Percentiles rank a stretch among this genome's conserved stretches.
Conservation (phyloP, 2,797 vertebrate species). For the Eutrigla gurnardus region DNA sequence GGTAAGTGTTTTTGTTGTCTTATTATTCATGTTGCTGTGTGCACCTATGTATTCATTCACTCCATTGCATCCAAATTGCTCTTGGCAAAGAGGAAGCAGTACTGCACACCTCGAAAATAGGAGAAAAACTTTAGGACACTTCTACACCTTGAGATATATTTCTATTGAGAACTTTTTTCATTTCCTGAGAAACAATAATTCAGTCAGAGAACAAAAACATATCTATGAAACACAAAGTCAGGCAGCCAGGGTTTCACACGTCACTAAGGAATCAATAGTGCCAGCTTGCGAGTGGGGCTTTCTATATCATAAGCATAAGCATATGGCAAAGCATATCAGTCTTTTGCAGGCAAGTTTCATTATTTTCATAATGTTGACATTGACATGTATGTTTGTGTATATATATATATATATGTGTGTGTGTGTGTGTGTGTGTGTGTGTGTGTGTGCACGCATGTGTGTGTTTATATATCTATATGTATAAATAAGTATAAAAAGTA, state of each 20-base stretch:
- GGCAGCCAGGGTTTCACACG: not conserved
- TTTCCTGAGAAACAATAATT: not conserved
- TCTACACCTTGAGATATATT: not conserved
- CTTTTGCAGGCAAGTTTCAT: not conserved
- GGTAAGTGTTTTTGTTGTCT: constrained; percentile 70
- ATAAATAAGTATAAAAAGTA: constrained; percentile 52
- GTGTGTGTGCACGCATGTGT: no score
- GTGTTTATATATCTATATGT: no score
- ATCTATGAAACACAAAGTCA: not conserved
- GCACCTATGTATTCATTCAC: constrained; percentile 36
- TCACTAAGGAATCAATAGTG: not conserved
- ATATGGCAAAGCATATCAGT: not conserved
- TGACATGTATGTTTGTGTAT: not conserved
- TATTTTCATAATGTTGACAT: not conserved
- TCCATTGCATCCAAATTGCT: constrained; percentile 54
- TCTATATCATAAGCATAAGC: not conserved
- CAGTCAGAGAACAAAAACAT: constrained; percentile 8
- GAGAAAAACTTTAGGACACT: constrained; percentile 6
- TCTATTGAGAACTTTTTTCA: constrained; percentile 9
- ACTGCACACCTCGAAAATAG: constrained; percentile 7
- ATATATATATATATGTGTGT: no score
- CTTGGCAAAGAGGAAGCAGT: constrained; percentile 26
- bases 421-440: no score
- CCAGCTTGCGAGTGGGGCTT: not conserved
- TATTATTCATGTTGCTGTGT: constrained; percentile 24